Conservation (phyloP, 2,797 vertebrate genomes). For the Enteromius unitaeniatus region DNA sequence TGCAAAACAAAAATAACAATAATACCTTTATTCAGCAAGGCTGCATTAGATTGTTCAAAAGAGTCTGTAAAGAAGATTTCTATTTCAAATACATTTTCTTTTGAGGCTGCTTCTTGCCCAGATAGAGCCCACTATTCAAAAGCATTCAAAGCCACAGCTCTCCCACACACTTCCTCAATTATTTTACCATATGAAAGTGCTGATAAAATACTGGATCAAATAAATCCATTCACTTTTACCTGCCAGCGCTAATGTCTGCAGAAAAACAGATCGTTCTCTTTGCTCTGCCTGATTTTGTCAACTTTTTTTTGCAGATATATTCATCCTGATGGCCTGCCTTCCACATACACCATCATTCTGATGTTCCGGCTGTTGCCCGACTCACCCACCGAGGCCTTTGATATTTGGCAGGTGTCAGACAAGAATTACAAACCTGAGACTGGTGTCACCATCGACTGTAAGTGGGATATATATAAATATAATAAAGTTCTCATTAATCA, state of each 20-base stretch:
- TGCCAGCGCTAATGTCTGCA: conserved; percentile 23
- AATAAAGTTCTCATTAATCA: not conserved
- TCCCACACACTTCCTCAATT: conserved; percentile 38
- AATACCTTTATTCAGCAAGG: not conserved
- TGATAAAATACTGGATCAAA: conserved; percentile 11
- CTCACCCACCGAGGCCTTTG: conserved; percentile 87
- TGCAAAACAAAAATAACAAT: not conserved
- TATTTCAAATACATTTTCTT: not conserved
- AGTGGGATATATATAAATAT: conserved; percentile 62
- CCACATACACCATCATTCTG: conserved; percentile 91
- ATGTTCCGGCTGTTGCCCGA: conserved; percentile 92
- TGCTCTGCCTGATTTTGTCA: not conserved
- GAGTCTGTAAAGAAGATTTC: too few species aligned
- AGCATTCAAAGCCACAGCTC: conserved; percentile 10
- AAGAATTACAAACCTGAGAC: conserved; percentile 91
- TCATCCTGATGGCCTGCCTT: conserved; percentile 91
- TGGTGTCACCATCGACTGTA: conserved; percentile 91
- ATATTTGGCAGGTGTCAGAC: conserved; percentile 95
- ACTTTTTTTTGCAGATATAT: conserved; percentile 82
- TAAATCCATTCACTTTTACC: conserved; percentile 26
- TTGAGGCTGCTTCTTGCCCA: conserved; percentile 44
- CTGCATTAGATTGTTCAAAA: not conserved
- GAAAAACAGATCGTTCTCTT: not conserved
- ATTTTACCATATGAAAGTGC: conserved; percentile 26
- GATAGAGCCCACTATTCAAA: conserved; percentile 53